Percentiles rank a stretch among this genome's conserved stretches.
Evolutionary conservation across 2,888 invertebrate genomes (phyloP).

Genomic region (Caenorhabditis panamensis): DNA sequence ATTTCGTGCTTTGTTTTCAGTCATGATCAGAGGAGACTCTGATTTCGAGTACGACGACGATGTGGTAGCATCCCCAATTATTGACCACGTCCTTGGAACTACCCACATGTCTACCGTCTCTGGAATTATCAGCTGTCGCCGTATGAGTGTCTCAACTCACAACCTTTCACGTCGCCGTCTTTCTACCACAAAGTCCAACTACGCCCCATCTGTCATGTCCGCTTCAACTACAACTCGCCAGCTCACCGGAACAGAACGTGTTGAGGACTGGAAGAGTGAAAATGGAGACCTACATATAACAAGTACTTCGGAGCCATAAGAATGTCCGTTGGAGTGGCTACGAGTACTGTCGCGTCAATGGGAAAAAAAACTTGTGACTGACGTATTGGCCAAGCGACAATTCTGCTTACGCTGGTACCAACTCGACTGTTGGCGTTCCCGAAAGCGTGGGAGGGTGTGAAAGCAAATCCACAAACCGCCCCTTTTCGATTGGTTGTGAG

Average conservation of each 20-base stretch:
- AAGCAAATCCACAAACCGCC: constrained; percentile 66
- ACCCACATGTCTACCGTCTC: constrained; percentile 80
- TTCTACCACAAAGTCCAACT: constrained; percentile 57
- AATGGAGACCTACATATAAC: constrained; percentile 73
- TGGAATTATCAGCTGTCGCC: constrained; percentile 72
- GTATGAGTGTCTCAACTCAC: constrained; percentile 59
- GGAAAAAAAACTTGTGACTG: constrained; percentile 79
- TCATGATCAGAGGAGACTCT: constrained; percentile 64
- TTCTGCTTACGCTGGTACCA: constrained; percentile 50
- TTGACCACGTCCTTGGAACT: constrained; percentile 76
- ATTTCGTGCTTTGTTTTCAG: too few species aligned
- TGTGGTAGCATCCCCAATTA: constrained; percentile 65
- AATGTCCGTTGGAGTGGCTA: constrained; percentile 73
- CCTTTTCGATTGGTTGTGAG: too few species aligned
- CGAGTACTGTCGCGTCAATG: constrained; percentile 77
- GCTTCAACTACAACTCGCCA: constrained; percentile 60
- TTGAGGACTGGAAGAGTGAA: constrained; percentile 80
- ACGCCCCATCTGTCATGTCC: constrained; percentile 49
- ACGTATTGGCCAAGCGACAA: constrained; percentile 81
- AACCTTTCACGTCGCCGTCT: constrained; percentile 65
- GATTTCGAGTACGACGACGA: constrained; percentile 75
- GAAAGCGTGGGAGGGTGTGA: constrained; percentile 80
- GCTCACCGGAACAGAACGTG: constrained; percentile 75
- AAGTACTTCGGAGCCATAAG: constrained; percentile 80
- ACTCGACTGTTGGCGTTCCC: constrained; percentile 69